Conservation (phyloP, 1,140 invertebrate genomes). For the Ectropis grisescens region DNA sequence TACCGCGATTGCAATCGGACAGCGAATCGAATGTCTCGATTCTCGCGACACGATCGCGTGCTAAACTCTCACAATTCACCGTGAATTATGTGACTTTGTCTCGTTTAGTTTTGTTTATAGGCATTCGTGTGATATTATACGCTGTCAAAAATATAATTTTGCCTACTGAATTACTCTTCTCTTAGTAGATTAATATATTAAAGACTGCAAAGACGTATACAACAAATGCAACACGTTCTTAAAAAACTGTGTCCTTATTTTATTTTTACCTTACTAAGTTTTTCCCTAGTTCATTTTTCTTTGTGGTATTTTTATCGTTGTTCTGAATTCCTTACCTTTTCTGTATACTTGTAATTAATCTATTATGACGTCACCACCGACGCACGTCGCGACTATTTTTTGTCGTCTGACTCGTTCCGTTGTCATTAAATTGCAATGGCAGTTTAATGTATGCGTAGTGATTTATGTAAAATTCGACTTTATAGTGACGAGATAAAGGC, state of each 20-base stretch:
- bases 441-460: too few relatives aligned
- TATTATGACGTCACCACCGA: slow-evolving; percentile 25
- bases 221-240: too few relatives aligned
- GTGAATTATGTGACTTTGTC: slow-evolving; percentile 48
- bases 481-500: too few relatives aligned
- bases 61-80: slow-evolving; percentile 47
- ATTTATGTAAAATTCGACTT: too few relatives aligned
- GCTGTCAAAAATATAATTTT: not conserved
- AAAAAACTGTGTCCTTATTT: too few relatives aligned
- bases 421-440: slow-evolving; percentile 22
- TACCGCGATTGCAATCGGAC: slow-evolving; percentile 12
- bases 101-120: slow-evolving; percentile 48
- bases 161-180: not conserved
- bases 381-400: slow-evolving; percentile 29
- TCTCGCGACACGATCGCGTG: slow-evolving; percentile 35
- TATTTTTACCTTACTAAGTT: too few relatives aligned
- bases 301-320: too few relatives aligned
- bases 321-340: too few relatives aligned
- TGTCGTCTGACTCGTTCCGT: slow-evolving; percentile 18
- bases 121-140: slow-evolving; percentile 27
- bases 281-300: too few relatives aligned
- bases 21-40: slow-evolving; percentile 24
- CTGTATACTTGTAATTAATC: slow-evolving; percentile 13
- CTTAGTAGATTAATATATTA: not conserved
- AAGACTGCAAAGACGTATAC: too few relatives aligned